phyloP scores from a whole-genome alignment of 2,113 vertebrate genomes.

The Hemichromis elongatus region DNA sequence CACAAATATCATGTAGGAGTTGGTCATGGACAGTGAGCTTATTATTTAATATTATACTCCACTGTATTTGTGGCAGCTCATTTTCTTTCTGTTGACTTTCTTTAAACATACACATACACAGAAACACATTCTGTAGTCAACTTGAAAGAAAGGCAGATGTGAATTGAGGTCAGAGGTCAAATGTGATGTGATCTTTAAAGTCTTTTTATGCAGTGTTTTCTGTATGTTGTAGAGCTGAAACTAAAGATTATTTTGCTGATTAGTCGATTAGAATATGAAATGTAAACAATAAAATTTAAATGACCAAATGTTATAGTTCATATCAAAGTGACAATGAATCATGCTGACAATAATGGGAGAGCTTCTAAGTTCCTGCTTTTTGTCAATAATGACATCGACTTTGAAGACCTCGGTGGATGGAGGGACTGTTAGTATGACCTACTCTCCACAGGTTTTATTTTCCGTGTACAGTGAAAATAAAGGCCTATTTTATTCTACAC shows the following conservation, averaged over 20 bases:
- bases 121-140: not conserved
- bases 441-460: not conserved
- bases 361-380: not conserved
- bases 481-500: not conserved
- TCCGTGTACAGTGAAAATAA: not conserved
- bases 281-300: not conserved
- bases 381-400: not conserved
- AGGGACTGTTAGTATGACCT: accelerated
- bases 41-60: no score
- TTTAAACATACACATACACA: no score
- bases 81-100: not conserved
- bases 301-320: not conserved
- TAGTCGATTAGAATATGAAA: accelerated
- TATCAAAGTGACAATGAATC: not conserved
- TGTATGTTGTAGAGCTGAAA: not conserved
- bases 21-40: not conserved
- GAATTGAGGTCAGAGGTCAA: not conserved
- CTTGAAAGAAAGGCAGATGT: not conserved
- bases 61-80: not conserved
- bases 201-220: not conserved
- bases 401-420: not conserved
- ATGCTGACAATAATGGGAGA: not conserved
- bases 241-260: accelerated
- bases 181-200: not conserved
- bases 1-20: not conserved